A percentile compares a stretch with the other conserved stretches of the same genome.
These are phyloP conservation scores for Eupithecia dodoneata DNA, from an alignment of 2,888 invertebrate species.

Conservation along the genomic window DNA sequence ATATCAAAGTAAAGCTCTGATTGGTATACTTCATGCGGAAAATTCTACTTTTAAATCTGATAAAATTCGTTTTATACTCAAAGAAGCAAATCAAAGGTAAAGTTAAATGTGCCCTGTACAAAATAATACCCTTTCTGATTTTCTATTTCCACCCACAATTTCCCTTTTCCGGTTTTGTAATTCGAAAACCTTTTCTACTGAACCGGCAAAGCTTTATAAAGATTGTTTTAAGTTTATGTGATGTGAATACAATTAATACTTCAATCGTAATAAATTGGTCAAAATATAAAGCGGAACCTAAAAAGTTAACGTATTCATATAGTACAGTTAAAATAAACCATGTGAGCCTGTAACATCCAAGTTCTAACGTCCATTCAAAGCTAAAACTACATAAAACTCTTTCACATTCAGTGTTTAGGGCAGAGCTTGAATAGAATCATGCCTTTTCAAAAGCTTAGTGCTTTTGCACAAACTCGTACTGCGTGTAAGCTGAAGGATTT, in stretches of 20 bases:
- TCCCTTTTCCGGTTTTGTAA: not conserved
- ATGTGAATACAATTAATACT: not conserved
- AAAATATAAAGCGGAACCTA: not conserved
- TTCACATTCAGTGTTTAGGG: not conserved
- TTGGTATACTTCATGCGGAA: not conserved
- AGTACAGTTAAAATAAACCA: not conserved
- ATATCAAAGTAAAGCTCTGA: not conserved
- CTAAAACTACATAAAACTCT: conserved; percentile 3
- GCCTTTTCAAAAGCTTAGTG: conserved; percentile 5
- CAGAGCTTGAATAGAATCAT: not conserved
- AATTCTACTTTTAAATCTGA: not conserved
- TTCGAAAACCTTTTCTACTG: not conserved
- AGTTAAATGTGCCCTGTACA: not conserved
- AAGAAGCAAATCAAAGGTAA: not conserved
- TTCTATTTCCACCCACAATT: not conserved
- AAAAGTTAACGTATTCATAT: not conserved
- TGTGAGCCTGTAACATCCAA: not conserved
- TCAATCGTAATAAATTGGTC: not conserved
- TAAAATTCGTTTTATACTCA: not conserved
- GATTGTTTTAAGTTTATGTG: not conserved
- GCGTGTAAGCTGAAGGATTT: not conserved
- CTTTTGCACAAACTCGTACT: not conserved
- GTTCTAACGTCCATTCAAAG: not conserved
- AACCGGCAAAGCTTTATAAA: not conserved
- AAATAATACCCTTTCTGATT: not conserved